Base-by-base conservation (phyloP, 2,888 invertebrate genomes). In the Tenthredo livida region DNA sequence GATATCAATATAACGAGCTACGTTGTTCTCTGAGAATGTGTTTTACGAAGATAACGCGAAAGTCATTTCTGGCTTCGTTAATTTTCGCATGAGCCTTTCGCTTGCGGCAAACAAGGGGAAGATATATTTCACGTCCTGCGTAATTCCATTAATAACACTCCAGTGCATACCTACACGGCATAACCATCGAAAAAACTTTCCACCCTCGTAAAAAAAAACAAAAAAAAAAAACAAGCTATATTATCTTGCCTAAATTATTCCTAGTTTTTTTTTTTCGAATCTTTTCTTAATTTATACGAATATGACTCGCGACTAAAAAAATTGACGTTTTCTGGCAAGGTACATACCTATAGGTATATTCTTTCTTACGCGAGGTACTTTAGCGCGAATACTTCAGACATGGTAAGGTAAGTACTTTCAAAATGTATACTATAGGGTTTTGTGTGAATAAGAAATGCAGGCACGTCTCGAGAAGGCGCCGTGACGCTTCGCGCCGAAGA, bases 141-240 rank as follows among this genome's bases (percentile, higher is more conserved):
- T 80, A 80, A 80, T 61, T 80, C 61, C 58, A 80, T 80, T 80
- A 80, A 61, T 80, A 37, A 80, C 40, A 61, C 58, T 61, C 58
- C 21, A 6, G 21, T 58, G 61, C 61, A 61, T 33, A 54, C 50
- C 50, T 29, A 54, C 77, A 77, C 50, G 50, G 77, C 50, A 77
- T 17, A 61, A 21, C 10, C 12, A 61, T 80, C 10, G 37, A 6
- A 77, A 61, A 25, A 40, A 80, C 33, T 37, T 12, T 12, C 0
- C 33, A 40, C 40, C 40, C 21, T 21, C n/a, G 61, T 33, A 21
- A 21, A n/a, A n/a, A n/a, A n/a, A n/a, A n/a, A n/a, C n/a, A n/a
- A n/a, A n/a, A 50, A 40, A 58, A 40, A 33, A 50, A 61, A 61
- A 40, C 33, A 40, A n/a, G 5, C 21, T 40, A 21, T 78, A 80